A percentile compares a stretch with the other conserved stretches of the same genome.
Conservation (phyloP, 2,797 vertebrate species). For the Ataeniobius toweri region DNA sequence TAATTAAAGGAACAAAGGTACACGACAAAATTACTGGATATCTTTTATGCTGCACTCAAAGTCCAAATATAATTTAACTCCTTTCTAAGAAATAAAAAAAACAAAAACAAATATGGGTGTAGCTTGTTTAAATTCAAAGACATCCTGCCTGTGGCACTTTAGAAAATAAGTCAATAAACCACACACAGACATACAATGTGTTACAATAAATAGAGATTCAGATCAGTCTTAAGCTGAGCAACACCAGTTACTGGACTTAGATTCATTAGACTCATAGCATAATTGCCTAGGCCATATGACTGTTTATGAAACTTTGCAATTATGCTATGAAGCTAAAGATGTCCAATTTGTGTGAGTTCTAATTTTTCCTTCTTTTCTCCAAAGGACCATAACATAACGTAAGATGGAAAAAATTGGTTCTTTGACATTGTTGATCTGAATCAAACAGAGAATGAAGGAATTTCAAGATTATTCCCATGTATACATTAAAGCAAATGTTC, state of each 20-base stretch:
- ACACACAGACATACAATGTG: conserved; percentile 8
- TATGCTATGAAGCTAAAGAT: too few relatives aligned
- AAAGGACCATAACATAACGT: background rate
- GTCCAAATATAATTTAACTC: background rate
- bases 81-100: conserved; percentile 36
- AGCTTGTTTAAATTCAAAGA: conserved; percentile 22
- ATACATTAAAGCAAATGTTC: background rate
- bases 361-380: background rate
- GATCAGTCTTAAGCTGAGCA: background rate
- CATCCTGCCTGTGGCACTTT: conserved; percentile 27
- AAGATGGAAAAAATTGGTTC: too few relatives aligned
- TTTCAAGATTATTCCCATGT: background rate
- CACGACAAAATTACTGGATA: background rate
- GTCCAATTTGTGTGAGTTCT: background rate
- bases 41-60: conserved; percentile 10
- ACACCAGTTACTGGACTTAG: background rate
- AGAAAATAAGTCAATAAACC: conserved; percentile 38
- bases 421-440: background rate
- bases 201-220: conserved; percentile 10
- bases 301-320: too few relatives aligned
- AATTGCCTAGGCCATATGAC: too few relatives aligned
- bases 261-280: background rate
- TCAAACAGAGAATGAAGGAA: background rate
- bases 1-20: conserved; percentile 3
- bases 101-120: conserved; percentile 26